Conservation (phyloP, 2,888 invertebrate genomes). For the Lapara coniferarum region DNA sequence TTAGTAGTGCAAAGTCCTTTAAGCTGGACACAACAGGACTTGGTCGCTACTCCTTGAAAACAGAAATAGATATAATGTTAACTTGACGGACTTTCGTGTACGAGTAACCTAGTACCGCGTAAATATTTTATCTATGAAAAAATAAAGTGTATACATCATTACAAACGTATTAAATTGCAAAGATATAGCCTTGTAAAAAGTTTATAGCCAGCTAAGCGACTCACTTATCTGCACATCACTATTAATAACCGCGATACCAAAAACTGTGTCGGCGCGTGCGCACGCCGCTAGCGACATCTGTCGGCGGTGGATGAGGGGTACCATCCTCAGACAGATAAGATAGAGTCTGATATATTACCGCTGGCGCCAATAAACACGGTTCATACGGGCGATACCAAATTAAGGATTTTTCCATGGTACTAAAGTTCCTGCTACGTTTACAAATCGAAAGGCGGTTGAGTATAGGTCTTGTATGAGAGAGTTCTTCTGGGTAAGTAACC, state of each 20-base stretch:
- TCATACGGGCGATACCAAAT: conserved; percentile 29
- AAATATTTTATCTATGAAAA: too few relatives aligned
- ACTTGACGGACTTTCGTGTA: too few relatives aligned
- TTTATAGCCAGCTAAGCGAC: conserved; percentile 8
- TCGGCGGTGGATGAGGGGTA: conserved; percentile 19
- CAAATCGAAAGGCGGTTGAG: too few relatives aligned
- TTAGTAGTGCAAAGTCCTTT: too few relatives aligned
- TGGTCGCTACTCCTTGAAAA: too few relatives aligned
- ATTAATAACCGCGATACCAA: conserved; percentile 41
- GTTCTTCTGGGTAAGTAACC: too few relatives aligned
- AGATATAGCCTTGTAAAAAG: neutral
- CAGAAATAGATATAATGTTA: too few relatives aligned
- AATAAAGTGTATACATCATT: too few relatives aligned
- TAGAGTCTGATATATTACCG: conserved; percentile 43
- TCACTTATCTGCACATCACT: conserved; percentile 42
- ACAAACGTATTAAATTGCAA: too few relatives aligned
- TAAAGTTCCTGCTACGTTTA: neutral
- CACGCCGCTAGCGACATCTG: conserved; percentile 30
- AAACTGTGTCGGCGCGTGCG: conserved; percentile 45
- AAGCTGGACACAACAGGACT: too few relatives aligned
- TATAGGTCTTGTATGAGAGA: too few relatives aligned
- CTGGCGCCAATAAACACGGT: conserved; percentile 23
- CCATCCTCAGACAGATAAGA: conserved; percentile 39
- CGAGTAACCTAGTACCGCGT: too few relatives aligned
- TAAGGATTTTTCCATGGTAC: conserved; percentile 4